Base-by-base conservation (phyloP, 2,888 invertebrate species). In the Lordiphosa andalusiaca region DNA sequence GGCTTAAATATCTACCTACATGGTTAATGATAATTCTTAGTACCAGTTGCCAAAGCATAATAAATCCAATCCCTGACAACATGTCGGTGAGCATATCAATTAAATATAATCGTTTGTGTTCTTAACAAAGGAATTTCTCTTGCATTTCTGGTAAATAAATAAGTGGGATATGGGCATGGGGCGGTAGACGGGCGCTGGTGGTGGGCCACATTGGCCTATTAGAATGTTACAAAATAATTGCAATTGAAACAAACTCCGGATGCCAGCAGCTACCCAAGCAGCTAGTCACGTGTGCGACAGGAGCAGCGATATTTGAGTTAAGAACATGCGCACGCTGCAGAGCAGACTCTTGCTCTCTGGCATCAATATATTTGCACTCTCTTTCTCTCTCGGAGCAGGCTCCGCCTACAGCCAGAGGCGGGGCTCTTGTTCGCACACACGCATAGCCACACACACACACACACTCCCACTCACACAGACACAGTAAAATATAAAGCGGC, bases 161-260 rank as follows among this genome's bases (percentile, higher is more conserved):
- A 30, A 30, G 13, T 39, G 21, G 10, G 10, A 13, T 3, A 40
- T 6, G 30, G 30, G 16, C 9, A 12, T 23, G 42, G 9, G 42
- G 42, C 4, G 21, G 9, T 38, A 25, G 37, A 0, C 4, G n/a
- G 12, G n/a, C 33, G 53, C 37, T 30, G 21, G 21, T n/a, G 35
- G 59, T 75, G 71, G 70, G 67, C 58, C 23, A 69, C 36, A 63
- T 69, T 80, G 73, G 76, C 85, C 86, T 86, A 86, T 85, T 84
- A 73, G 81, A 85, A 86, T 86, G 85, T 85, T 85, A 81, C 85
- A 84, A 85, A 75, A 69, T 71, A 69, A 84, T 81, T 85, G 85
- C 70, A 84, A 84, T 74, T 84, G 84, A 84, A 85, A 80, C 86
- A 85, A 81, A 82, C 67, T 48, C 60, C 51, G 40, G 54, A 48